Evolutionary conservation across 1,140 invertebrate species (phyloP).

Genomic region (Magallana gigas): DNA sequence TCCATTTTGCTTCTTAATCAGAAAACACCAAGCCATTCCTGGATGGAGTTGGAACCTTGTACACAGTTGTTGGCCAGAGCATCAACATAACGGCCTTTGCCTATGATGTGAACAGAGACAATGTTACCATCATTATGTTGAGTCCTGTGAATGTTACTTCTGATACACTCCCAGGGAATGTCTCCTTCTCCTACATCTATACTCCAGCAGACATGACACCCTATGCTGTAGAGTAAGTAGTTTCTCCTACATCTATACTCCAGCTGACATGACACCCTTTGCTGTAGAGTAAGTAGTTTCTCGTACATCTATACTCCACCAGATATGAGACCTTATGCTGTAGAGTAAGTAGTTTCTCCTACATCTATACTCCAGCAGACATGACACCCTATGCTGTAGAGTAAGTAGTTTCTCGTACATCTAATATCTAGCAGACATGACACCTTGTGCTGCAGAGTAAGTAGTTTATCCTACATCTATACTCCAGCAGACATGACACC

Average conservation of each 20-base stretch:
- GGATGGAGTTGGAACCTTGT: not conserved
- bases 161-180: not conserved
- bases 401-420: not conserved
- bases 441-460: too few relatives aligned
- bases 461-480: too few relatives aligned
- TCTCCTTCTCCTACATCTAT: slow-evolving; percentile 7
- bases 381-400: slow-evolving; percentile 15
- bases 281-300: too few relatives aligned
- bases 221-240: slow-evolving; percentile 15
- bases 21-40: not conserved
- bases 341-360: too few relatives aligned
- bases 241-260: too few relatives aligned
- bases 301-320: too few relatives aligned
- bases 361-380: not conserved
- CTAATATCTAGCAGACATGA: too few relatives aligned
- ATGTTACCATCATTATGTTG: not conserved
- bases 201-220: slow-evolving; percentile 8
- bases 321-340: too few relatives aligned
- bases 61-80: not conserved
- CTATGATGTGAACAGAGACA: not conserved
- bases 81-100: not conserved
- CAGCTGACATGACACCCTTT: too few relatives aligned
- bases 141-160: slow-evolving; percentile 14
- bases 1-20: not conserved
- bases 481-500: too few relatives aligned